phyloP scores from a whole-genome alignment of 2,888 invertebrate genomes.

The Himalopsyche anomala region DNA sequence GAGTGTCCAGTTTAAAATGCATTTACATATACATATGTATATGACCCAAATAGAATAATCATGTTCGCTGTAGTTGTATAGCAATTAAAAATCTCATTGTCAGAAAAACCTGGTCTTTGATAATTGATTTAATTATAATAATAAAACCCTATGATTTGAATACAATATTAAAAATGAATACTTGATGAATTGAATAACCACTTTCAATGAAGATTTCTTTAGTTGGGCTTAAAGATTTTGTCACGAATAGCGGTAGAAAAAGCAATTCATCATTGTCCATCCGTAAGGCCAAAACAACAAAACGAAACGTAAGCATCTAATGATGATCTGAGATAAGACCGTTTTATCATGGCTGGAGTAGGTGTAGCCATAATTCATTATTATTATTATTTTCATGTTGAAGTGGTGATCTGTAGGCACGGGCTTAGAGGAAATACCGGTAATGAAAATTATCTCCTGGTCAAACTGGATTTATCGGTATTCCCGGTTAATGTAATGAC shows the following conservation, averaged over 20 bases:
- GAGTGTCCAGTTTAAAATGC: too few species aligned
- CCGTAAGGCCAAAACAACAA: neutral
- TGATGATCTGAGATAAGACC: constrained; percentile 12
- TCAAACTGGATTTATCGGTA: constrained; percentile 43
- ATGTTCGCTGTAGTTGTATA: too few species aligned
- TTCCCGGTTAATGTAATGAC: constrained; percentile 46
- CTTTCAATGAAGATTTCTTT: neutral
- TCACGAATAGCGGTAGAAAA: neutral
- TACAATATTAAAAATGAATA: too few species aligned
- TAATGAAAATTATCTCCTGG: constrained; percentile 36
- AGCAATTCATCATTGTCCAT: neutral
- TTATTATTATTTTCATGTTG: constrained; percentile 31
- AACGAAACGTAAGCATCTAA: constrained; percentile 37
- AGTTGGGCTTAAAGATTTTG: neutral
- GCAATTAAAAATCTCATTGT: too few species aligned
- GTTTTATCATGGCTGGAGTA: constrained; percentile 28
- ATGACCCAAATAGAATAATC: too few species aligned
- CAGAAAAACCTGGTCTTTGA: too few species aligned
- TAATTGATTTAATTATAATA: too few species aligned
- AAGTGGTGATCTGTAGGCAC: constrained; percentile 34
- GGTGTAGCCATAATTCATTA: constrained; percentile 32
- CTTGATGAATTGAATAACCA: too few species aligned
- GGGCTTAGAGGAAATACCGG: constrained; percentile 43
- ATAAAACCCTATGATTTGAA: too few species aligned
- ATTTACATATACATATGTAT: too few species aligned